Conservation (phyloP, 1,140 invertebrate genomes). For the Lepidurus couesii region DNA sequence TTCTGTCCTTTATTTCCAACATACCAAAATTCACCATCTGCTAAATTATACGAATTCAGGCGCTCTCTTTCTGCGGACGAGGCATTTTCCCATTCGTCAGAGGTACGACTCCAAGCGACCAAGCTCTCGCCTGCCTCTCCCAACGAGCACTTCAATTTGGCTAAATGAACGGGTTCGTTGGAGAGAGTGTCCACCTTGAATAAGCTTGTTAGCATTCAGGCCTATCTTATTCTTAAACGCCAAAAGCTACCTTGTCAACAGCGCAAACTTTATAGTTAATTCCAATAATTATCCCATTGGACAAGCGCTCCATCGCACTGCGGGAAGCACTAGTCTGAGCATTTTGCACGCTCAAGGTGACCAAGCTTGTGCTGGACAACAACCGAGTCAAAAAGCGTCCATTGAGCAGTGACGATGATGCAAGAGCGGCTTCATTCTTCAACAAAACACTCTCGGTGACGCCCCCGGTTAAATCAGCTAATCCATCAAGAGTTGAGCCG, state of each 20-base stretch:
- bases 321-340: constrained; percentile 44
- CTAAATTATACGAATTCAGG: constrained; percentile 57
- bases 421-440: neutral
- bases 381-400: constrained; percentile 63
- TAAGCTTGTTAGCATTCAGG: neutral
- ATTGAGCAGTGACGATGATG: constrained; percentile 58
- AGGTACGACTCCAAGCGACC: constrained; percentile 63
- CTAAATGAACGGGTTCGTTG: constrained; percentile 65
- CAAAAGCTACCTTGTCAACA: constrained; percentile 62
- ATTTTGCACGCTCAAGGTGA: constrained; percentile 64
- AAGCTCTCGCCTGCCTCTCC: constrained; percentile 62
- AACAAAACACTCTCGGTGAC: constrained; percentile 75
- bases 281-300: constrained; percentile 72
- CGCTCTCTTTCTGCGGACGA: constrained; percentile 64
- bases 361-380: constrained; percentile 75
- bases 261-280: constrained; percentile 74
- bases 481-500: constrained; percentile 74
- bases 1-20: neutral
- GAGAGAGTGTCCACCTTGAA: constrained; percentile 62
- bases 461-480: constrained; percentile 82
- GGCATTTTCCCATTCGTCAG: constrained; percentile 67
- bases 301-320: constrained; percentile 61
- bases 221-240: constrained; percentile 3
- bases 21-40: constrained; percentile 70
- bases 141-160: constrained; percentile 65